Percentiles rank a stretch among this genome's conserved stretches.
These are phyloP conservation scores for Polypedilum pembai DNA, from an alignment of 1,140 invertebrate species.

Conservation along the genomic window DNA sequence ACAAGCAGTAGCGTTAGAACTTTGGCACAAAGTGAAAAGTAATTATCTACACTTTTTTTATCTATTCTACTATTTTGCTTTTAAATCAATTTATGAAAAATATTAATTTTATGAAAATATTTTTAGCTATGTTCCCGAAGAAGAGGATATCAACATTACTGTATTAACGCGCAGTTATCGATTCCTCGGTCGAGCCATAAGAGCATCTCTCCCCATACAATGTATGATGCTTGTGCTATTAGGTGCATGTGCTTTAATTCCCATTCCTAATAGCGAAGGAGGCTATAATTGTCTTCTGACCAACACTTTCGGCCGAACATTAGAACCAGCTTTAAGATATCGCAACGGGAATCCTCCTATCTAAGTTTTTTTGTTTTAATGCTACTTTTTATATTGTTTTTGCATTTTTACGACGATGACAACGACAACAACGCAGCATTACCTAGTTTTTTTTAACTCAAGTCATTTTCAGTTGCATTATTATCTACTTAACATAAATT, in stretches of 20 bases:
- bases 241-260: conserved; percentile 79
- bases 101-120: conserved; percentile 30
- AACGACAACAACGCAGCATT: too few relatives aligned
- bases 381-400: too few relatives aligned
- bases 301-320: conserved; percentile 63
- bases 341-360: conserved; percentile 83
- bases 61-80: neutral
- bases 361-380: conserved; percentile 46
- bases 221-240: conserved; percentile 80
- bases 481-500: too few relatives aligned
- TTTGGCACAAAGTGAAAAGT: conserved; percentile 23
- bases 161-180: conserved; percentile 64
- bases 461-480: too few relatives aligned
- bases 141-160: conserved; percentile 53
- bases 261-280: conserved; percentile 76
- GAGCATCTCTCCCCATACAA: conserved; percentile 85
- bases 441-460: too few relatives aligned
- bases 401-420: too few relatives aligned
- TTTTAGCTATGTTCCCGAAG: conserved; percentile 40
- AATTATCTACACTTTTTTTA: conserved; percentile 25
- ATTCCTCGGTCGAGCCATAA: conserved; percentile 77
- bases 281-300: conserved; percentile 61
- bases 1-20: conserved; percentile 24
- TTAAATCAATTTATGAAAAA: conserved; percentile 16
- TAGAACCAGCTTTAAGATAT: conserved; percentile 80